Evolutionary conservation across 2,113 vertebrate genomes (phyloP), one percentile per base, ranked within the genome.

Genomic region (Tautogolabrus adspersus): DNA sequence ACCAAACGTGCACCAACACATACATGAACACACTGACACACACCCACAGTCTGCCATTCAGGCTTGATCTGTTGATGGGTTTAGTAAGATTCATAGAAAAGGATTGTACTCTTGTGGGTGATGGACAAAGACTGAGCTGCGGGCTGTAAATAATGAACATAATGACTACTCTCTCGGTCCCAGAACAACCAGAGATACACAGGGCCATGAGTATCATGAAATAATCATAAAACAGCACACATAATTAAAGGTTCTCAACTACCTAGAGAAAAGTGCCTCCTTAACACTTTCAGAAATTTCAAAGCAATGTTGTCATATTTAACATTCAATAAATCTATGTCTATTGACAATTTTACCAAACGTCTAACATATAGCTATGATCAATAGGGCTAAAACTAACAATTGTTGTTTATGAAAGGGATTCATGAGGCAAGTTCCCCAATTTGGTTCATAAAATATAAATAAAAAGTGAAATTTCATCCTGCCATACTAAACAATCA

Each of bases 141-240:
- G 37, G 51, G 47, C 56, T 54, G 60, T 71, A 63, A 76, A 80
- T 81, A 81, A 77, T 74, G 51, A 73, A 34, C 69, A 77, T 77
- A 69, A 77, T 77, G 54, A 74, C 26, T 49, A 15, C 18, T 49
- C 13, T 16, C 46, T 64, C 30, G 15, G 51, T 42, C 52, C 13
- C 63, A 68, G 42, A 55, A 63, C 38, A 52, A 69, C 77, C 73
- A 72, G 64, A 85, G 64, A 72, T 60, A 47, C 38, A 0, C 30
- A 62, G 47, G 62, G 54, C 46, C 51, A 68, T 0, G 9, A 59
- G 67, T 58, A 82, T 8, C 23, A 38, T 46, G 1, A 76, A 72
- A 61, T 40, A 69, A 59, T 26, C 38, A 55, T 13, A 44, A 51
- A 79, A 26, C 34, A 69, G 40, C 65, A 61, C 37, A 26, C 22